Base-by-base conservation (phyloP, 2,797 vertebrate genomes). In the Oreortyx pictus region DNA sequence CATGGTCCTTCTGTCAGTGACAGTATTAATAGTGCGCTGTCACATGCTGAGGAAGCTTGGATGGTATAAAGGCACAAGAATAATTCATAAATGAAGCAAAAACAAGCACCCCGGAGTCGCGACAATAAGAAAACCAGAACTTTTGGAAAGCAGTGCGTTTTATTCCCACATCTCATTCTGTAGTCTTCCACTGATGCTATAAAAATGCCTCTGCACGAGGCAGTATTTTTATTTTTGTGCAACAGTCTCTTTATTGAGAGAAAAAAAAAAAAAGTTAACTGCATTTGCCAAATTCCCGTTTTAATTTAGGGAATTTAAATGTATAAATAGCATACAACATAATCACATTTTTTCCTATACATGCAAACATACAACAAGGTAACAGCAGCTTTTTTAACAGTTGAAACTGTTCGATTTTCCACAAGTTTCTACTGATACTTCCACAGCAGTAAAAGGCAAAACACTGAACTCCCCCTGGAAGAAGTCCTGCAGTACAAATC, bases 201-300 rank as follows among this genome's bases (percentile, higher is more conserved):
- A 96, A 94, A 92, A 96, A 96, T 73, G 74, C 94, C 81, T 94
- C 92, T 93, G 52, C 67, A 81, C 9, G 84, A 97, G 93, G 91
- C 76, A 90, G 31, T 82, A 81, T 66, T 95, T 96, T 89, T 84
- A 80, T 93, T 90, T 84, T 84, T 94, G 92, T 79, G 50, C 4
- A 5, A 94, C 61, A 73, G 73, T 89, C 92, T 95, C 66, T 88
- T 93, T 93, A 90, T 82, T 84, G 87, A 57, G 15, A 20, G 39
- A 56, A 13, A 56, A 14, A 57, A 57, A 92, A 94, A 97, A 94
- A 97, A 96, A 86, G 44, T 68, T 71, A 52, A 80, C 50, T 89
- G 59, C 49, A 54, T 94, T 93, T 96, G 82, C 60, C 92, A 94
- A 94, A 90, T 72, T 64, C 95, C 78, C 71, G 6, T 77, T 76